Evolutionary conservation across 1,140 invertebrate genomes (phyloP).

Genomic region (Acromyrmex charruanus): DNA sequence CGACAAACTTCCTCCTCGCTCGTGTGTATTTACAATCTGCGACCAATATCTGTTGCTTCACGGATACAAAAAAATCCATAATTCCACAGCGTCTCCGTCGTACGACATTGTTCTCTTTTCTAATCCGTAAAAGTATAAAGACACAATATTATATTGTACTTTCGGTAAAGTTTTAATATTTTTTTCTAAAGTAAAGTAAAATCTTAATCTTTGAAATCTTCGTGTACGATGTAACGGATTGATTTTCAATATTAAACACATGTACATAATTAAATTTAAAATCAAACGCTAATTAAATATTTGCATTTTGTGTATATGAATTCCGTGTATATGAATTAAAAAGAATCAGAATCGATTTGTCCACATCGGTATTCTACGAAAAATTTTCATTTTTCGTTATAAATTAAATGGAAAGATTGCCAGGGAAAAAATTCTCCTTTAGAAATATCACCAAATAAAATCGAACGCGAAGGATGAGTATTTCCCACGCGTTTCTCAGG

Average conservation of each 20-base stretch:
- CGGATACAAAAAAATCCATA: neutral
- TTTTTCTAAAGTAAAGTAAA: neutral
- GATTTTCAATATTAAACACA: conserved; percentile 13
- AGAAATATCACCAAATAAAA: neutral
- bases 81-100: neutral
- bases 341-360: neutral
- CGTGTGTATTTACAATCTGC: conserved; percentile 14
- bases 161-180: neutral
- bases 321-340: neutral
- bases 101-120: neutral
- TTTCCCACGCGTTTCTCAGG: conserved; percentile 29
- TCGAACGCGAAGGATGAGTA: neutral
- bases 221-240: neutral
- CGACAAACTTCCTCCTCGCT: conserved; percentile 26
- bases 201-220: neutral
- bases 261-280: neutral
- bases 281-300: conserved; percentile 29
- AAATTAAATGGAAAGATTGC: neutral
- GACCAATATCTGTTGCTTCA: neutral
- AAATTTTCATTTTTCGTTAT: neutral
- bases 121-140: neutral
- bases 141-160: neutral
- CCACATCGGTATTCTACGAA: neutral
- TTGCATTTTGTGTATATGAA: neutral
- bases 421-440: neutral